These are phyloP conservation scores for Zonitis immaculata DNA, from an alignment of 2,888 invertebrate genomes.

Conservation along the genomic window DNA sequence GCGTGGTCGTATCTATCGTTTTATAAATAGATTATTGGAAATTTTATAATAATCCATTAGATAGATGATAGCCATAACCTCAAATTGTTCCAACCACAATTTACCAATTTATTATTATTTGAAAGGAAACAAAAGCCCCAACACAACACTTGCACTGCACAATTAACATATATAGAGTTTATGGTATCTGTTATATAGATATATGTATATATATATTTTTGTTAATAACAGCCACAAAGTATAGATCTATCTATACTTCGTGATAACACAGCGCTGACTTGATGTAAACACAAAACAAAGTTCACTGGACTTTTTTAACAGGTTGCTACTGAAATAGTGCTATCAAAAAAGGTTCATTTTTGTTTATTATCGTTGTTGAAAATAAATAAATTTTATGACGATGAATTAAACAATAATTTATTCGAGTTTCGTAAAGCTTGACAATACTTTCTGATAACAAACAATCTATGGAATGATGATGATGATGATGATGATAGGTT, in stretches of 20 bases:
- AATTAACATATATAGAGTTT: not conserved
- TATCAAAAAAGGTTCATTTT: too few relatives aligned
- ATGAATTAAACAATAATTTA: not conserved
- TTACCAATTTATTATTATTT: too few relatives aligned
- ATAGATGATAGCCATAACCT: not conserved
- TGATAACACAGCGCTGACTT: conserved; percentile 2
- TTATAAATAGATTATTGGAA: not conserved
- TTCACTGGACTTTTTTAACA: conserved; percentile 43
- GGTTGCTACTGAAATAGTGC: conserved; percentile 33
- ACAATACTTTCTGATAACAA: not conserved
- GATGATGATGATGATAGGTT: too few relatives aligned
- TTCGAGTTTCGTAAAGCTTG: not conserved
- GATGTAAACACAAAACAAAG: conserved; percentile 38
- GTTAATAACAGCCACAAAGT: too few relatives aligned
- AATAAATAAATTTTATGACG: too few relatives aligned
- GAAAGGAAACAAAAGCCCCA: too few relatives aligned
- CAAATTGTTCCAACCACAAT: not conserved
- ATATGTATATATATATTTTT: not conserved
- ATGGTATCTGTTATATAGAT: not conserved
- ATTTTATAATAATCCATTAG: not conserved
- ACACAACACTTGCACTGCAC: not conserved
- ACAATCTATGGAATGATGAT: not conserved
- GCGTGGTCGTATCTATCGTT: conserved; percentile 33
- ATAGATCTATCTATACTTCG: too few relatives aligned
- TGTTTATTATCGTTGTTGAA: too few relatives aligned